These are phyloP conservation scores for Molorchus minor DNA, from an alignment of 2,888 invertebrate genomes.

Conservation along the genomic window DNA sequence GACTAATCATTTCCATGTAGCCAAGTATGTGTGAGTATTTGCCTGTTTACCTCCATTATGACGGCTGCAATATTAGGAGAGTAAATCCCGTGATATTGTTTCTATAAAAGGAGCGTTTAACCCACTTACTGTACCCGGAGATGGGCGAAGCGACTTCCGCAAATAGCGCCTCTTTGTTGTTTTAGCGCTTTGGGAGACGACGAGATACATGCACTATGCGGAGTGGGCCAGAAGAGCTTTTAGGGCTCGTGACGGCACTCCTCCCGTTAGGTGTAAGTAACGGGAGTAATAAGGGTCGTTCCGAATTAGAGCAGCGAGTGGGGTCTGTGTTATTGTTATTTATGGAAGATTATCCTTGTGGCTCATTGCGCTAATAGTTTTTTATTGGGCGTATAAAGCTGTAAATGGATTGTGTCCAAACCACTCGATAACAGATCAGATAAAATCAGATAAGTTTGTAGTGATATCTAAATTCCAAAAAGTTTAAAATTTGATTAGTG, in stretches of 20 bases:
- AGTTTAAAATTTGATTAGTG: no score
- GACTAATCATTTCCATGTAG: conserved; percentile 44
- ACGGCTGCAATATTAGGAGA: conserved; percentile 25
- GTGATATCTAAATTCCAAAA: no score
- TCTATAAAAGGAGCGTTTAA: conserved; percentile 13
- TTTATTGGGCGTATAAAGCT: no score
- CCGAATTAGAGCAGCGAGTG: background rate
- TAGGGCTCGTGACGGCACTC: background rate
- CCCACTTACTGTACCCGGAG: conserved; percentile 2
- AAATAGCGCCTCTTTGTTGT: conserved; percentile 6
- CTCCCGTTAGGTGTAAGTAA: conserved; percentile 1
- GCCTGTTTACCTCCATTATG: conserved; percentile 30
- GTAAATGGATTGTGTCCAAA: no score
- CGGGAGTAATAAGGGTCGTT: background rate
- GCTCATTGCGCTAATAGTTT: background rate
- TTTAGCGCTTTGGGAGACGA: conserved; percentile 8
- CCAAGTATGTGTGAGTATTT: conserved; percentile 31
- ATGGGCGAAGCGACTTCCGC: background rate
- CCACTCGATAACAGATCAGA: no score
- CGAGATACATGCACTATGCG: conserved; percentile 1
- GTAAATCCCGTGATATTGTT: conserved; percentile 23
- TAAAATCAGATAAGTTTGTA: no score
- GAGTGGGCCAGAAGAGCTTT: conserved; percentile 4
- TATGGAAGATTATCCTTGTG: background rate
- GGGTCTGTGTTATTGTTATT: background rate